Evolutionary conservation across 2,888 invertebrate species (phyloP).

Genomic region (Ypsolopha sequella): DNA sequence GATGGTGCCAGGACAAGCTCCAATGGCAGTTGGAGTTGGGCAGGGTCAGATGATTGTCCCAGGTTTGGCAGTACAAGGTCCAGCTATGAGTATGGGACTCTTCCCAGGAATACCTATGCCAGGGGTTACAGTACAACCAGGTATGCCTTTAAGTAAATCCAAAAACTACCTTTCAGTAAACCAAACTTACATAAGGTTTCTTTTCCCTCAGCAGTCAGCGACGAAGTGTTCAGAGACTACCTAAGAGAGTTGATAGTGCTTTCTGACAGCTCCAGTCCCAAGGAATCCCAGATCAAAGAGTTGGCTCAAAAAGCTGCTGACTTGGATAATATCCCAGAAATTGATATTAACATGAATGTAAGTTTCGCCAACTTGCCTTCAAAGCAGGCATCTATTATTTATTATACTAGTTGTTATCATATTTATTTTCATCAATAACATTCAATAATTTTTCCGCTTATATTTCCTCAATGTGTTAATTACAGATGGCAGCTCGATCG

Average conservation of each 20-base stretch:
- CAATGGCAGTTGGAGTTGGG: not conserved
- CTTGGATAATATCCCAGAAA: slow-evolving; percentile 61
- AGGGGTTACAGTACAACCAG: not conserved
- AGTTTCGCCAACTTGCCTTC: slow-evolving; percentile 16
- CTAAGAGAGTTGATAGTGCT: slow-evolving; percentile 73
- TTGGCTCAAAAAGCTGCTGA: slow-evolving; percentile 75
- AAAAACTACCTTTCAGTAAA: too few species aligned
- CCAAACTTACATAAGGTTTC: too few species aligned
- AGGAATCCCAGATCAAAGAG: slow-evolving; percentile 59
- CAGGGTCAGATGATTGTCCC: not conserved
- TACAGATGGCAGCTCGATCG: slow-evolving; percentile 41
- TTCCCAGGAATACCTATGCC: not conserved
- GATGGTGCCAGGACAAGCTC: not conserved
- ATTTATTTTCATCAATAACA: not conserved
- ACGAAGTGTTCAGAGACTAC: slow-evolving; percentile 63
- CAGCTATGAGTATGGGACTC: not conserved
- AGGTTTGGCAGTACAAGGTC: not conserved
- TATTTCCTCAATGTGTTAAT: too few species aligned
- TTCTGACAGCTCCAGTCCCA: slow-evolving; percentile 49
- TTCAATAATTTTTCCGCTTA: too few species aligned
- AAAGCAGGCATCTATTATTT: not conserved
- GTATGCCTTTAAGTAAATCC: not conserved
- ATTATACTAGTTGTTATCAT: not conserved
- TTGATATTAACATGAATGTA: slow-evolving; percentile 44
- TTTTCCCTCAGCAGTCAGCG: not conserved